These are phyloP conservation scores for Numida meleagris DNA, from an alignment of 2,113 vertebrate genomes.

Conservation along the genomic window DNA sequence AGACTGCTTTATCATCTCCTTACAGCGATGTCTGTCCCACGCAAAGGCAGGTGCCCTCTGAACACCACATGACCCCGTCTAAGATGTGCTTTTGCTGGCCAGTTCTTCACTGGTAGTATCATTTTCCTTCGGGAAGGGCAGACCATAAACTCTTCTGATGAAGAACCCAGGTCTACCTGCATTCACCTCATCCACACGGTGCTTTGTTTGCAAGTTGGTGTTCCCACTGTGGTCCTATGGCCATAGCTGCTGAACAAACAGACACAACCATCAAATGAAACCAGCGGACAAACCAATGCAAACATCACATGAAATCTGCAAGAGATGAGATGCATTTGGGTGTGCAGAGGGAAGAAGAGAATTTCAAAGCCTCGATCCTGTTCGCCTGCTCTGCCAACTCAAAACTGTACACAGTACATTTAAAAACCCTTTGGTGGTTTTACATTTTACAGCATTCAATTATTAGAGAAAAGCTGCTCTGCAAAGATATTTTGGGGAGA, in stretches of 20 bases:
- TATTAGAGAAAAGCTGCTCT: neutral
- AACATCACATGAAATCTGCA: accelerated
- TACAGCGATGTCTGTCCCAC: accelerated
- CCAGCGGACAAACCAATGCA: neutral
- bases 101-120: neutral
- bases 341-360: neutral
- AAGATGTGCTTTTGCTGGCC: neutral
- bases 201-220: neutral
- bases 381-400: neutral
- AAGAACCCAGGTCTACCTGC: neutral
- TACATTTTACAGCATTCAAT: neutral
- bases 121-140: neutral
- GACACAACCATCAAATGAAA: neutral
- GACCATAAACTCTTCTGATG: neutral
- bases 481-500: neutral
- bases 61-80: neutral
- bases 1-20: neutral
- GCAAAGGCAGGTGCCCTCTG: neutral
- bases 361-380: neutral
- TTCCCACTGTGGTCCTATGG: neutral
- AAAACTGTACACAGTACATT: neutral
- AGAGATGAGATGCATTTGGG: neutral
- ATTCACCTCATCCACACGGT: neutral
- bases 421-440: neutral
- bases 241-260: neutral